Evolutionary conservation across 2,113 vertebrate species (phyloP).

Genomic region (Oceanites oceanicus): DNA sequence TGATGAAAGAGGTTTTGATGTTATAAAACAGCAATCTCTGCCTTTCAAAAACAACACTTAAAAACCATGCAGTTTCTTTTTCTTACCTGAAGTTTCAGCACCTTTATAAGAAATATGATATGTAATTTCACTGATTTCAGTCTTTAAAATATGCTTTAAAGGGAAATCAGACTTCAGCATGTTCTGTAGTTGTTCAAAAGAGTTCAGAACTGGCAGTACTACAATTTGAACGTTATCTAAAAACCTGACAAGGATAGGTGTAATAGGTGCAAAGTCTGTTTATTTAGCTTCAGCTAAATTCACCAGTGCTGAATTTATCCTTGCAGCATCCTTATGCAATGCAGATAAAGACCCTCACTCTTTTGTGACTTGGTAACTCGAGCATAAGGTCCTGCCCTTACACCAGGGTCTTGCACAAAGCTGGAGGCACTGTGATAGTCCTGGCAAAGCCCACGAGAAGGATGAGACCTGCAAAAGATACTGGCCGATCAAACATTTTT

Average conservation of each 20-base stretch:
- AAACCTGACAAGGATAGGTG: slow-evolving; percentile 25
- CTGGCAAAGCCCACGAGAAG: neutral
- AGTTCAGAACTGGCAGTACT: slow-evolving; percentile 47
- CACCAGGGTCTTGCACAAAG: neutral
- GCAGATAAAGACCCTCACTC: neutral
- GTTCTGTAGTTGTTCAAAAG: slow-evolving; percentile 18
- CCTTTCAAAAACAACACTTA: neutral
- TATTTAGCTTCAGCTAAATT: neutral
- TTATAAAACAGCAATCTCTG: neutral
- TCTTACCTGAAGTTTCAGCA: neutral
- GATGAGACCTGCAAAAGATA: neutral
- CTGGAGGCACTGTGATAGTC: neutral
- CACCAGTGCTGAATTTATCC: neutral
- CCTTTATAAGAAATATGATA: neutral
- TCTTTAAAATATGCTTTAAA: slow-evolving; percentile 12
- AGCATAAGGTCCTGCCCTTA: neutral
- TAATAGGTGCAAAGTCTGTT: neutral
- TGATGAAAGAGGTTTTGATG: neutral
- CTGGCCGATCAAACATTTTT: neutral
- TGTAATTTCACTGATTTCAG: neutral
- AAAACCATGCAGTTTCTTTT: neutral
- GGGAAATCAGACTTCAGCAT: neutral
- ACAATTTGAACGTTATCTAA: neutral
- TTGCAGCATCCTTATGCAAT: neutral
- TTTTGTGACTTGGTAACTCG: neutral